Evolutionary conservation across 1,140 invertebrate genomes (phyloP).

Genomic region (Dreissena rostriformis): DNA sequence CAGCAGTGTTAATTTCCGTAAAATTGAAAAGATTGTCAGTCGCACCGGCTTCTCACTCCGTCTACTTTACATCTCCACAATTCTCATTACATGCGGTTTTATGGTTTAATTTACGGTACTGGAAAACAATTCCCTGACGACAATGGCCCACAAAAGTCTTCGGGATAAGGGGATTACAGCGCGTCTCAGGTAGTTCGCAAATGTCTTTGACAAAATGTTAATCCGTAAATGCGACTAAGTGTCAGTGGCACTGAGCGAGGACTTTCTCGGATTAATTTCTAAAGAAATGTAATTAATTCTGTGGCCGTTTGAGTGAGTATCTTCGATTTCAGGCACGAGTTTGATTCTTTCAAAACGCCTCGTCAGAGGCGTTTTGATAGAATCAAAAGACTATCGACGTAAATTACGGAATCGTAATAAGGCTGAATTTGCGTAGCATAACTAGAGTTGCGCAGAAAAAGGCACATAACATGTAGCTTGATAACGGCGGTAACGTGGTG

Average conservation of each 20-base stretch:
- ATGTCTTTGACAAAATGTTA: slow-evolving; percentile 27
- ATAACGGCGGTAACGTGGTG: too few species aligned
- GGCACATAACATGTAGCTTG: too few species aligned
- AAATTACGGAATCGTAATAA: too few species aligned
- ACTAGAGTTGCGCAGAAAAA: too few species aligned
- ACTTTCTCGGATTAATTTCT: slow-evolving; percentile 2
- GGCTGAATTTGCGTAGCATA: too few species aligned
- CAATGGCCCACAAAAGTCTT: slow-evolving; percentile 44
- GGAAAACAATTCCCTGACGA: slow-evolving; percentile 39
- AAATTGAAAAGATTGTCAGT: slow-evolving; percentile 51
- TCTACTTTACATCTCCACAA: slow-evolving; percentile 33
- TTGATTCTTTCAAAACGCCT: background rate
- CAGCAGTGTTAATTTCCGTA: slow-evolving; percentile 56
- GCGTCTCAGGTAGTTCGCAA: slow-evolving; percentile 18
- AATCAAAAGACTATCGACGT: too few species aligned
- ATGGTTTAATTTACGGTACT: slow-evolving; percentile 54
- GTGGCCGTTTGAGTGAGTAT: background rate
- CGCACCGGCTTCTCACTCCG: slow-evolving; percentile 24
- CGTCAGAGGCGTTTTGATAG: too few species aligned
- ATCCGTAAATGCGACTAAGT: slow-evolving; percentile 56
- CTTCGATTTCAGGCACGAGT: background rate
- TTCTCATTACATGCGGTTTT: slow-evolving; percentile 54
- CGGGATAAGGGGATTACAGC: slow-evolving; percentile 47
- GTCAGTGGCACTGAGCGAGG: slow-evolving; percentile 25
- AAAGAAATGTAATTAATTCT: slow-evolving; percentile 10